Base-by-base conservation (phyloP, 2,888 invertebrate genomes). In the Epistrophe grossulariae region DNA sequence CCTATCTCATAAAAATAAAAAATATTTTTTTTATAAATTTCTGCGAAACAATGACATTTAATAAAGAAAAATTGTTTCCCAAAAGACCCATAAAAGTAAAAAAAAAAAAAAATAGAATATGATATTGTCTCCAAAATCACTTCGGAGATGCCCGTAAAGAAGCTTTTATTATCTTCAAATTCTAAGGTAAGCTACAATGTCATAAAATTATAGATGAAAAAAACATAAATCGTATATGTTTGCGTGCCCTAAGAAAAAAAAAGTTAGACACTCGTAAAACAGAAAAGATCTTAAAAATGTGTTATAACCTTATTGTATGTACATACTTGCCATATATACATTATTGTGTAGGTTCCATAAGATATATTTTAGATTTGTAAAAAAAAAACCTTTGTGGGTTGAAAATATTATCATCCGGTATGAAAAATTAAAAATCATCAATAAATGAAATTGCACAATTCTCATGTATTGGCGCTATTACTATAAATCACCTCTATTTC, bases 141-240 rank as follows among this genome's bases (percentile, higher is more conserved):
- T 68, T 19, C 50, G 38, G 5, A 62, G 43, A 62, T 40, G 62
- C 24, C 43, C 17, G 40, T 43, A 40, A 62, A 62, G 62, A 43
- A 62, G 40, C 62, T 62, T 62, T 62, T 62, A 62, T 62, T 62
- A 62, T 24, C 62, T 62, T 62, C 19, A 24, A 60, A 62, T 40
- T 43, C 9, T 15, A 43, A 62, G 62, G 62, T 62, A 62, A 43
- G 62, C 24, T 43, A 59, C 40, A 15, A 62, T 62, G 24, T 43
- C 62, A 28, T 62, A 62, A 62, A 62, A 40, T 62, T 15, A 43
- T 62, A 24, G 40, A 62, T 15, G 24, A 43, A 62, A n/a, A n/a
- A n/a, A n/a, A n/a, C n/a, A n/a, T n/a, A n/a, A n/a, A n/a, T n/a
- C n/a, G n/a, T n/a, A n/a, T n/a, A n/a, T n/a, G 17, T 13, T 52